A percentile compares a stretch with the other conserved stretches of the same genome.
Conservation (phyloP, 2,797 vertebrate genomes). For the Neomorphus geoffroyi region DNA sequence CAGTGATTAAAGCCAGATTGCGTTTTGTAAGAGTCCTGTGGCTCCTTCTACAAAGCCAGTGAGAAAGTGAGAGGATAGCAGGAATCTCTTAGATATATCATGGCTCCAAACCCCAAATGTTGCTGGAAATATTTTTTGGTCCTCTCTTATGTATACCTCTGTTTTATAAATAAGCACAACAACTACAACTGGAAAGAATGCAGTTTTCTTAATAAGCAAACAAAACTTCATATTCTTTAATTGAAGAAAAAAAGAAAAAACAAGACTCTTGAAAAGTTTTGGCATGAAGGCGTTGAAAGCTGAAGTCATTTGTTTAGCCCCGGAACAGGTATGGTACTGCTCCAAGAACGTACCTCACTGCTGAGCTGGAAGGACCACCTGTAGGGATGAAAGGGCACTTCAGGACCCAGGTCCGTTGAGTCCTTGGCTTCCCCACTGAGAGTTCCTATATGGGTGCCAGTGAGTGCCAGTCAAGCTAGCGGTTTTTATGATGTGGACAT, state of each 20-base stretch:
- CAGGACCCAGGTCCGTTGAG: not conserved
- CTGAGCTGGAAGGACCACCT: constrained; percentile 40
- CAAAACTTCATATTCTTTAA: not conserved
- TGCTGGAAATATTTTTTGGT: not conserved
- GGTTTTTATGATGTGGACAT: constrained; percentile 10
- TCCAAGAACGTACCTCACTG: constrained; percentile 4
- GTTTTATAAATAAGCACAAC: not conserved
- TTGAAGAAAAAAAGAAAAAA: not conserved
- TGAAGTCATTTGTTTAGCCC: constrained; percentile 58
- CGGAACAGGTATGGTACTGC: constrained; percentile 16
- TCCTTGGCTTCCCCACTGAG: constrained; percentile 19
- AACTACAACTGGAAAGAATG: not conserved
- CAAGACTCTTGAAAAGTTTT: not conserved
- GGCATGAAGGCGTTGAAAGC: constrained; percentile 22
- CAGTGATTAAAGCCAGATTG: not conserved
- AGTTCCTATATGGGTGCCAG: constrained; percentile 19
- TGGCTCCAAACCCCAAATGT: not conserved
- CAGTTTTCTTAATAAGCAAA: not conserved
- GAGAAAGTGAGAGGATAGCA: not conserved
- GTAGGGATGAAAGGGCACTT: constrained; percentile 32
- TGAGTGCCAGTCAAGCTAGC: constrained; percentile 16
- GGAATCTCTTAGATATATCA: not conserved
- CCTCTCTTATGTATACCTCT: not conserved
- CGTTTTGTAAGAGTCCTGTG: not conserved
- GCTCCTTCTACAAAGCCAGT: not conserved